Evolutionary conservation across 2,888 invertebrate species (phyloP).

Genomic region (Argyresthia goedartella): DNA sequence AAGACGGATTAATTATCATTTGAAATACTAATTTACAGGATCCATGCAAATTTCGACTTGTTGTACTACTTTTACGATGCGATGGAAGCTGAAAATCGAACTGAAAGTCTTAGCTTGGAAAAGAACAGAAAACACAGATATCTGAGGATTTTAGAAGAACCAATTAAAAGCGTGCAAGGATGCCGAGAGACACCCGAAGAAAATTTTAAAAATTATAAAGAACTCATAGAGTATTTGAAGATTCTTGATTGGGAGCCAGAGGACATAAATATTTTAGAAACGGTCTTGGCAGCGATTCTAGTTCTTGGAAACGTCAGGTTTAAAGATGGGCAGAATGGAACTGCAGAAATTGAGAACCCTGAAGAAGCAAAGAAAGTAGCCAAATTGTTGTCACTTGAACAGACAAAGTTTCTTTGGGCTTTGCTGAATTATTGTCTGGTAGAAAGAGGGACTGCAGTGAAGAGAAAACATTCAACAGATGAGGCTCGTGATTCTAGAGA

Average conservation of each 20-base stretch:
- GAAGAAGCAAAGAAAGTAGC: slow-evolving; percentile 81
- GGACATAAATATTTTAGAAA: slow-evolving; percentile 78
- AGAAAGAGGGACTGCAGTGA: slow-evolving; percentile 78
- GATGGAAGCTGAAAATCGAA: slow-evolving; percentile 75
- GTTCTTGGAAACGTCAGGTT: slow-evolving; percentile 86
- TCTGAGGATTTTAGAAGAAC: slow-evolving; percentile 74
- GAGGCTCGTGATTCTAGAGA: slow-evolving; percentile 89
- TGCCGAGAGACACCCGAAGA: slow-evolving; percentile 75
- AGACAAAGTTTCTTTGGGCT: slow-evolving; percentile 87
- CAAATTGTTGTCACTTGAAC: slow-evolving; percentile 80
- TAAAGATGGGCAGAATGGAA: slow-evolving; percentile 73
- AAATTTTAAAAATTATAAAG: slow-evolving; percentile 75
- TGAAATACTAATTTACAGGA: slow-evolving; percentile 60
- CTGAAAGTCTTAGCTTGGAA: slow-evolving; percentile 77
- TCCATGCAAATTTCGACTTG: slow-evolving; percentile 90
- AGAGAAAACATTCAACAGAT: slow-evolving; percentile 77
- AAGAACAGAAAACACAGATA: slow-evolving; percentile 80
- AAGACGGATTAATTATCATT: background rate
- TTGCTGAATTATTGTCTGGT: slow-evolving; percentile 88
- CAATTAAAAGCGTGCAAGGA: slow-evolving; percentile 68
- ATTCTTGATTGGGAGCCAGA: slow-evolving; percentile 80
- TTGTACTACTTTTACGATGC: slow-evolving; percentile 93
- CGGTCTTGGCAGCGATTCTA: slow-evolving; percentile 80
- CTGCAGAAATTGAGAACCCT: slow-evolving; percentile 79
- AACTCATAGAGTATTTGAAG: slow-evolving; percentile 73